A percentile compares a stretch with the other conserved stretches of the same genome.
Evolutionary conservation across 92 coral and sea anemone genomes (phyloP).

Genomic region (Parazoanthus darwini): DNA sequence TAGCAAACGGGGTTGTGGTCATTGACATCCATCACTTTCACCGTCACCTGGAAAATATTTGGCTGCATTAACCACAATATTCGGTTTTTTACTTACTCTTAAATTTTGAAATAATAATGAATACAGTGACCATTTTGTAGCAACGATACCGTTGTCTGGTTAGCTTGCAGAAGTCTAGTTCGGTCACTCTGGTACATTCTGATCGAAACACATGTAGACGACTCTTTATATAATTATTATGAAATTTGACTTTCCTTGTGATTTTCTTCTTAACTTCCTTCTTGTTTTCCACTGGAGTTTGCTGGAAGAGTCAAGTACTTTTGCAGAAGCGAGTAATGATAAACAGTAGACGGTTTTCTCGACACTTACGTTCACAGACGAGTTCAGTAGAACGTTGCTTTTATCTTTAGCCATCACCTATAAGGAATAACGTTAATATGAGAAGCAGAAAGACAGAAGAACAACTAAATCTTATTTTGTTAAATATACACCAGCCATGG

Average conservation of each 20-base stretch:
- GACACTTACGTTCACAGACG: conserved; percentile 28
- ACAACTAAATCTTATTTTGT: no score
- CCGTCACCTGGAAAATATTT: conserved; percentile 23
- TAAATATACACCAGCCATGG: no score
- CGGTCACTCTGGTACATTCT: not conserved
- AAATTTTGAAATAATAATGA: not conserved
- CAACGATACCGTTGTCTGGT: no score
- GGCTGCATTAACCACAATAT: not conserved
- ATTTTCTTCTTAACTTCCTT: no score
- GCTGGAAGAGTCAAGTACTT: no score
- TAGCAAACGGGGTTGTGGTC: conserved; percentile 22
- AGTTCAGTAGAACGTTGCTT: conserved; percentile 15
- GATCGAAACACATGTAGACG: no score
- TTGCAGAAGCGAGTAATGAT: not conserved
- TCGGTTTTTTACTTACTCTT: not conserved
- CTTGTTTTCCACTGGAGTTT: no score
- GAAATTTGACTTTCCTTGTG: no score
- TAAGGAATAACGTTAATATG: not conserved
- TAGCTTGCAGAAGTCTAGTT: no score
- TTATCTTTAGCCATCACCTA: conserved; percentile 30
- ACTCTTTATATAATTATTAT: no score
- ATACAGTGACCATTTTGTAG: no score
- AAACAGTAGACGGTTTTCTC: not conserved
- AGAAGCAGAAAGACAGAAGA: no score
- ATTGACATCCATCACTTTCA: conserved; percentile 3